These are phyloP conservation scores for Anhinga anhinga DNA, from an alignment of 2,113 vertebrate species.

Conservation along the genomic window DNA sequence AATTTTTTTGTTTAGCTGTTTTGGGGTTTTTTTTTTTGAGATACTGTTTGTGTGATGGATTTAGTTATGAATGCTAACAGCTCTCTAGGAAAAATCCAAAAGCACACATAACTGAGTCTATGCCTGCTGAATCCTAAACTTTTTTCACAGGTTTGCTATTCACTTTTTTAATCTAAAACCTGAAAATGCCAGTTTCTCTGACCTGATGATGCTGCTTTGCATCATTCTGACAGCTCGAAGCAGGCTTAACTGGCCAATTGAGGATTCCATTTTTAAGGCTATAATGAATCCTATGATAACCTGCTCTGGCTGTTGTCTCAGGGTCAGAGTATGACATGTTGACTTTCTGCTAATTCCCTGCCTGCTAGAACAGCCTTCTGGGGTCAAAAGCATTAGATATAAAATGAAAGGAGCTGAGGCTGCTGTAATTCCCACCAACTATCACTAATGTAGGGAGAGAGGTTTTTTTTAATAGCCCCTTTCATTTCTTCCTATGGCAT, in stretches of 20 bases:
- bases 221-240: conserved; percentile 22
- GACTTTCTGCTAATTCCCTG: not conserved
- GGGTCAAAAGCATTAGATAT: not conserved
- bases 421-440: not conserved
- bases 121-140: not conserved
- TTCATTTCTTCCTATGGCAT: not conserved
- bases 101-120: fast-evolving
- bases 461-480: not conserved
- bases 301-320: not conserved
- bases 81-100: not conserved
- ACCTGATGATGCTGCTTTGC: not conserved
- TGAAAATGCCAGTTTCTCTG: not conserved
- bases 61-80: not conserved
- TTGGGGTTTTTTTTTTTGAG: not conserved
- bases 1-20: not conserved
- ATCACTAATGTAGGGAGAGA: not conserved
- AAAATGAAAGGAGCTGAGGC: not conserved
- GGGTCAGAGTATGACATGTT: not conserved
- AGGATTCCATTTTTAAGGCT: conserved; percentile 8
- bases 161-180: not conserved
- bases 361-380: not conserved
- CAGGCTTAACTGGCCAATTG: not conserved
- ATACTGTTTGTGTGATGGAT: not conserved
- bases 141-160: not conserved
- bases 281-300: conserved; percentile 25